Conservation (phyloP, 1,140 invertebrate species). For the Eumeta japonica region DNA sequence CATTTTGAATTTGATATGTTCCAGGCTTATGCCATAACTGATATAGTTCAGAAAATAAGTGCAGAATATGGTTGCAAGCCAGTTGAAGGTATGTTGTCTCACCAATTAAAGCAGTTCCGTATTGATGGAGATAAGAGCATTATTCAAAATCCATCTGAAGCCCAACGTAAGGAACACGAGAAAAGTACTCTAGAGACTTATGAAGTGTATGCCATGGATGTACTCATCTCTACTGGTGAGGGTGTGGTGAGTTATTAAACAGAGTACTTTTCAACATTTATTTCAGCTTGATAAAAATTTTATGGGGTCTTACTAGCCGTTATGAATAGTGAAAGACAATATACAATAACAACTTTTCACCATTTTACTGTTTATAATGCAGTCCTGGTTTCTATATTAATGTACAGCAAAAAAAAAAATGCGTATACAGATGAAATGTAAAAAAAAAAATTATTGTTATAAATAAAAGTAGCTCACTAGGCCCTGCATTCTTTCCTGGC, state of each 20-base stretch:
- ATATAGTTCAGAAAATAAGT: conserved; percentile 90
- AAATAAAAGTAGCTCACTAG: no score
- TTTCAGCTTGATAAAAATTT: background rate
- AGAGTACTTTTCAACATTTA: background rate
- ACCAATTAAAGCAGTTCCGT: conserved; percentile 93
- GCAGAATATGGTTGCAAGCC: conserved; percentile 94
- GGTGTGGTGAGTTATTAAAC: conserved; percentile 35
- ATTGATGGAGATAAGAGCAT: conserved; percentile 99
- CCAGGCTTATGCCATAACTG: conserved; percentile 89
- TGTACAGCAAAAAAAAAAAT: no score
- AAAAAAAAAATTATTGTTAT: no score
- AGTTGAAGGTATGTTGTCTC: conserved; percentile 97
- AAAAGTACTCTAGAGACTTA: conserved; percentile 94
- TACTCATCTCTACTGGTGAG: conserved; percentile 81
- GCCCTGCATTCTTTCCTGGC: conserved; percentile 44
- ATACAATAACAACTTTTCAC: no score
- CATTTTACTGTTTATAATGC: no score
- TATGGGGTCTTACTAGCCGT: no score
- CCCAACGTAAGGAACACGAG: conserved; percentile 96
- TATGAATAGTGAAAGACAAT: no score
- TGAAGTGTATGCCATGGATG: conserved; percentile 99
- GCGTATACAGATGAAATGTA: no score
- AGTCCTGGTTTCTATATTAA: no score
- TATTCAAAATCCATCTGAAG: conserved; percentile 90
- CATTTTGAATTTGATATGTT: no score